phyloP scores from a whole-genome alignment of 2,113 vertebrate genomes.

The Petrocephalus microphthalmus region DNA sequence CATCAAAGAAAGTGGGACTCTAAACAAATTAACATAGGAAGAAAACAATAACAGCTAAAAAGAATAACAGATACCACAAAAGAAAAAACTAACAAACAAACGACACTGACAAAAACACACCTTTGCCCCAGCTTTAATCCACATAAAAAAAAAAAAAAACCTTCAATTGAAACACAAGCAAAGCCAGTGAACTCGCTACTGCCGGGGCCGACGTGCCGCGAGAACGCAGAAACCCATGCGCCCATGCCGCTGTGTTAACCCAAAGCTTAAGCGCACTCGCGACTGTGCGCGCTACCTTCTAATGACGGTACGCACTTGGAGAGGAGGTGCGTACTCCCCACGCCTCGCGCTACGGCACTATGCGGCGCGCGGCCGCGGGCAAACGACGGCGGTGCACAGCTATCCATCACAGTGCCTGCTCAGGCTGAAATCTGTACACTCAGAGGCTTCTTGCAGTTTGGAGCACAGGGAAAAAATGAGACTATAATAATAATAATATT shows the following conservation, averaged over 20 bases:
- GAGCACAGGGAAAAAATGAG: background rate
- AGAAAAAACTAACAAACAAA: background rate
- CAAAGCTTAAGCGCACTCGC: background rate
- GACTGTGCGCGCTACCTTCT: too few relatives aligned
- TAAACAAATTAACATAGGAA: slow-evolving; percentile 26
- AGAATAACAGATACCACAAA: background rate
- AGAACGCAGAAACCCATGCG: background rate
- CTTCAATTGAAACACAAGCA: background rate
- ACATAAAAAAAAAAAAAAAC: background rate
- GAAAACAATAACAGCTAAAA: slow-evolving; percentile 22
- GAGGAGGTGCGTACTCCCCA: background rate
- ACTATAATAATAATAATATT: background rate
- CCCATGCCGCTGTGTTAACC: too few relatives aligned
- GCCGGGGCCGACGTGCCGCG: background rate
- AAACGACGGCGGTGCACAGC: background rate
- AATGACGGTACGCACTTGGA: too few relatives aligned
- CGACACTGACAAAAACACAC: background rate
- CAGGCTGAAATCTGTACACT: slow-evolving; percentile 1
- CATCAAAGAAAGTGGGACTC: slow-evolving; percentile 17
- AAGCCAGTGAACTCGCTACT: background rate
- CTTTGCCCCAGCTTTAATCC: background rate
- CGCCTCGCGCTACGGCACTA: background rate
- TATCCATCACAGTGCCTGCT: background rate
- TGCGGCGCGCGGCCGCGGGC: background rate
- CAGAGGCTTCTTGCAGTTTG: background rate